Conservation (phyloP, 2,113 vertebrate genomes). For the Nothobranchius furzeri region DNA sequence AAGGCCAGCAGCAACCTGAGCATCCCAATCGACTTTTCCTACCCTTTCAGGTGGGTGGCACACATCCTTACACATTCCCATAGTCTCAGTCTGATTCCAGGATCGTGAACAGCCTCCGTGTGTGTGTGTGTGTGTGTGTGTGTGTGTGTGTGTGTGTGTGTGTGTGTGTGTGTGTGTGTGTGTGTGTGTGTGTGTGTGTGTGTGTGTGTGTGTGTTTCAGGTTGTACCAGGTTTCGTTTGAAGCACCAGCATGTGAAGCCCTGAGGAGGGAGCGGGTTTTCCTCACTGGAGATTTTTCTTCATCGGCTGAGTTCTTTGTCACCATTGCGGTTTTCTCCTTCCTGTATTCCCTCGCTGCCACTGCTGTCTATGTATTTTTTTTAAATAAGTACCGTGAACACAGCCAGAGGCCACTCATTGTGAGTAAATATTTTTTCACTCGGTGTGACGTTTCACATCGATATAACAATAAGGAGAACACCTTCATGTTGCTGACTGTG, state of each 20-base stretch:
- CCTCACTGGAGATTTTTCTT: constrained; percentile 93
- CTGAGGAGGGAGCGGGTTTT: constrained; percentile 86
- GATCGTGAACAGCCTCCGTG: too few relatives aligned
- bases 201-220: constrained; percentile 67
- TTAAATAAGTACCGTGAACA: constrained; percentile 96
- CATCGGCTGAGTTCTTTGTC: constrained; percentile 97
- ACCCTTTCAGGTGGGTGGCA: constrained; percentile 92
- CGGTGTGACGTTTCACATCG: background rate
- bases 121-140: constrained; percentile 9
- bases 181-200: background rate
- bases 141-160: constrained; percentile 17
- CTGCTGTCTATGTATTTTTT: constrained; percentile 94
- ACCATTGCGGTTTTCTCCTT: constrained; percentile 96
- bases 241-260: constrained; percentile 89
- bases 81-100: too few relatives aligned
- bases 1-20: constrained; percentile 95
- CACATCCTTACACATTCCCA: too few relatives aligned
- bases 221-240: constrained; percentile 93
- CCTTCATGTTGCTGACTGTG: background rate
- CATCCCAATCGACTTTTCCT: constrained; percentile 90
- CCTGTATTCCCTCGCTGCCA: constrained; percentile 93
- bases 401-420: constrained; percentile 91
- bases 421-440: constrained; percentile 76
- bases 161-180: constrained; percentile 23
- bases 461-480: background rate